Evolutionary conservation across 64 coral and sea anemone species (phyloP), one percentile per base, ranked within the genome.

Genomic region (Porites australiensis): DNA sequence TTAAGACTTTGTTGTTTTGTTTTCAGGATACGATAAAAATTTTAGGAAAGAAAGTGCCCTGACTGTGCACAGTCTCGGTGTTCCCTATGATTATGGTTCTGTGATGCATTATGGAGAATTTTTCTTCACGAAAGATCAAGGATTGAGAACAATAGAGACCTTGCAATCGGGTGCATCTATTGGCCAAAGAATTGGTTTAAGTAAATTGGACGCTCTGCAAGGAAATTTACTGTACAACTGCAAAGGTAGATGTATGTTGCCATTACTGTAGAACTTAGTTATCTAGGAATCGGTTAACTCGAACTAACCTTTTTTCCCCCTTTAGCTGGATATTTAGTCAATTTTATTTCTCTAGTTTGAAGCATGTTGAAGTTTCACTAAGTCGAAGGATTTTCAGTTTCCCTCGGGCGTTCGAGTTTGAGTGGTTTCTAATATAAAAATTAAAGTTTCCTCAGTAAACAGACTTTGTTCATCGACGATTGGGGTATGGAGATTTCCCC

Each of bases 31-130:
- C 68, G 69, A 89, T 70, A 98, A 87, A 68, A 98, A 98, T 60
- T 98, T 98, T 49, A 66, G 59, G 12, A 98, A 98, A 52, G 93
- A 95, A 50, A 53, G 64, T 50, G 0, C 16, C 0, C 54, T 37
- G 0, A 95, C 89, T 11, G 86, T 98, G 2, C 54, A 98, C 79
- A 95, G 93, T 6, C 87, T n/a, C 8, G 60, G 77, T 6, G 89
- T 89, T 7, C 55, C 9, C 1, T 98, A 98, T 63, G 96, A 98
- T 75, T 98, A 95, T 66, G 89, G 72, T 55, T 95, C 93, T 44
- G 93, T 98, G 20, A 95, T 98, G 93, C 96, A 98, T 55, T 98
- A 98, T 76, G 93, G 96, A 13, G 89, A 86, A 3, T 95, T 95
- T 48, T 95, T 95, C 79, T 98, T 98, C 50, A 53, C 93, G 0